Conservation (phyloP, 35 echinoderm and acorn worm genomes). For the Lytechinus variegatus region DNA sequence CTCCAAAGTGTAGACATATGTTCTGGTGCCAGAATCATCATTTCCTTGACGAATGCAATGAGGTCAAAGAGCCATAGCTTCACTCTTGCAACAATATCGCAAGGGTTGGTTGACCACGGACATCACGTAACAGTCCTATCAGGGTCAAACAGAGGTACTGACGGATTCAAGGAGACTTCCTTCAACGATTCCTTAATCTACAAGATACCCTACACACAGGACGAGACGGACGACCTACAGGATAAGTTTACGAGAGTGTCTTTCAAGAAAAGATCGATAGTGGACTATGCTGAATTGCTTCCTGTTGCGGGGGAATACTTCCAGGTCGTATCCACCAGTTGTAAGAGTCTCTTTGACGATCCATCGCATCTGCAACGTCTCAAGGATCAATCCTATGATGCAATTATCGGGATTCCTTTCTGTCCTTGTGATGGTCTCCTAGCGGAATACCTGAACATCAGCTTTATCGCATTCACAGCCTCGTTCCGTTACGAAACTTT, state of each 20-base stretch:
- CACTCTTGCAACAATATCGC: conserved; percentile 25
- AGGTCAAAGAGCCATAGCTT: conserved; percentile 46
- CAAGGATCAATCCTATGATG: background rate
- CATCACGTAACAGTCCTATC: conserved; percentile 30
- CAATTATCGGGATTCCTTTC: conserved; percentile 43
- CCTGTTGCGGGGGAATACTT: conserved; percentile 22
- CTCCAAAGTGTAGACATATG: background rate
- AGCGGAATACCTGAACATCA: conserved; percentile 43
- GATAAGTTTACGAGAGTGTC: conserved; percentile 35
- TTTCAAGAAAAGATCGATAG: conserved; percentile 3
- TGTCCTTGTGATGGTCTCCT: conserved; percentile 32
- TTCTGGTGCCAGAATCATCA: conserved; percentile 14
- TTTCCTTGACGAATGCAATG: conserved; percentile 45
- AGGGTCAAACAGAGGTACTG: conserved; percentile 20
- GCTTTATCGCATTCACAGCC: conserved; percentile 36
- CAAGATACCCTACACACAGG: background rate
- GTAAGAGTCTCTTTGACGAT: conserved; percentile 15
- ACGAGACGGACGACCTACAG: background rate
- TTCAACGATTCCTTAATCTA: conserved; percentile 37
- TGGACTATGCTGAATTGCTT: conserved; percentile 33
- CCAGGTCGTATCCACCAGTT: background rate
- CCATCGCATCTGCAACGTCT: conserved; percentile 25
- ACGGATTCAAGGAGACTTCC: background rate
- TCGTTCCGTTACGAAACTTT: conserved; percentile 45
- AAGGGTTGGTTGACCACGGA: background rate